Percentiles rank a stretch among this genome's conserved stretches.
Conservation (phyloP, 2,888 invertebrate genomes). For the Caenorhabditis doughertyi region DNA sequence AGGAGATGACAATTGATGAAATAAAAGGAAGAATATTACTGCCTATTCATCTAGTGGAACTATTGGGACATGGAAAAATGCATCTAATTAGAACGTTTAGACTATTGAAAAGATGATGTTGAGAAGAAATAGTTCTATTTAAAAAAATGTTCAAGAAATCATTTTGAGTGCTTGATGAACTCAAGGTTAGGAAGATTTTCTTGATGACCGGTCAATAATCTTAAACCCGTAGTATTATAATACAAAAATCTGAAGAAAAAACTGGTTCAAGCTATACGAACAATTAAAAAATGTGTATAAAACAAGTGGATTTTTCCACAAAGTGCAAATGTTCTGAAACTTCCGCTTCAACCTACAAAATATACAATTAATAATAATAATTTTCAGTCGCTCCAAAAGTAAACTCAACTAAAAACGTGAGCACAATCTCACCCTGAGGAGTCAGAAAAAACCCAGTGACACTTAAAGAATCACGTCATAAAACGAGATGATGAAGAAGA, state of each 20-base stretch:
- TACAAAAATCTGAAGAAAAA: no score
- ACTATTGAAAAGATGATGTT: conserved; percentile 1
- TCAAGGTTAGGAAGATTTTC: no score
- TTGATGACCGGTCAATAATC: no score
- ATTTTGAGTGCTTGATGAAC: neutral
- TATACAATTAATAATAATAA: no score
- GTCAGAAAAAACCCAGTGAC: conserved; percentile 5
- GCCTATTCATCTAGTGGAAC: conserved; percentile 48
- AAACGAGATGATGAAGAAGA: neutral
- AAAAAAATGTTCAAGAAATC: conserved; percentile 11
- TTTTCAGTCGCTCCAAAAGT: neutral
- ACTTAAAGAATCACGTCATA: conserved; percentile 45
- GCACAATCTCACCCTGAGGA: neutral
- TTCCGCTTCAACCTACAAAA: conserved; percentile 1
- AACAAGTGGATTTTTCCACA: no score
- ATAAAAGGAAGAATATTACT: conserved; percentile 36
- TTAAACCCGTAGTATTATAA: no score
- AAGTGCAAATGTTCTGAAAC: conserved; percentile 4
- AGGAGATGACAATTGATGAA: conserved; percentile 25
- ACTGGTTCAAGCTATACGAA: no score
- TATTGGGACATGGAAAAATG: conserved; percentile 14
- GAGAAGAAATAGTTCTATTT: neutral
- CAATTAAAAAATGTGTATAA: no score
- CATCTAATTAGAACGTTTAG: conserved; percentile 33
- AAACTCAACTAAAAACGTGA: neutral